A percentile compares a stretch with the other conserved stretches of the same genome.
Evolutionary conservation across 2,888 invertebrate genomes (phyloP).

Genomic region (Drosophila mercatorum): DNA sequence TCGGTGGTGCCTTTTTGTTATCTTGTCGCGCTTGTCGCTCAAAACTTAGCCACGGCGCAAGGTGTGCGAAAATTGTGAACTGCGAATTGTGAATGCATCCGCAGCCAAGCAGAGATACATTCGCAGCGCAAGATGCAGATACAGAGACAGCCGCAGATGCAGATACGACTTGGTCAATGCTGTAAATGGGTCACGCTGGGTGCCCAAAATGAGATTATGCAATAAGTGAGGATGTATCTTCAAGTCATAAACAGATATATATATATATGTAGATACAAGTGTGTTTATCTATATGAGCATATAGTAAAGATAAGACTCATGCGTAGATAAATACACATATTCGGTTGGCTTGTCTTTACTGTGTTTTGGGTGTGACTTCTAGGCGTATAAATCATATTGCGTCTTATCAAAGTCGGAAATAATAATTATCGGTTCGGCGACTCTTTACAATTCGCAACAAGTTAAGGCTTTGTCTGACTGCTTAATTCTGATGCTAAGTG

Average conservation of each 20-base stretch:
- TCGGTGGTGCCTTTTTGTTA: slow-evolving; percentile 63
- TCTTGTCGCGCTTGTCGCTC: slow-evolving; percentile 75
- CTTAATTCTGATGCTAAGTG: not conserved
- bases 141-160: slow-evolving; percentile 11
- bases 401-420: not conserved
- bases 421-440: not conserved
- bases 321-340: not conserved
- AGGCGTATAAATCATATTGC: not conserved
- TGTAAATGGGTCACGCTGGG: slow-evolving; percentile 54
- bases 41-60: slow-evolving; percentile 62
- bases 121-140: slow-evolving; percentile 16
- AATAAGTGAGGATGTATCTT: slow-evolving; percentile 1
- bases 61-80: slow-evolving; percentile 60
- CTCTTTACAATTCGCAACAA: not conserved
- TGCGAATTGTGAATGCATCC: slow-evolving; percentile 47
- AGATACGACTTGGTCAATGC: slow-evolving; percentile 28
- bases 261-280: too few relatives aligned
- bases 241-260: too few relatives aligned
- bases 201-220: not conserved
- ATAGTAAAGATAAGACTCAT: not conserved
- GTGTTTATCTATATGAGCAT: too few relatives aligned
- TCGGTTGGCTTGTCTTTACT: not conserved
- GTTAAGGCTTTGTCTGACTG: not conserved
- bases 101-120: slow-evolving; percentile 22
- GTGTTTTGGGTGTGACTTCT: not conserved